These are phyloP conservation scores for Delia radicum DNA, from an alignment of 1,140 invertebrate species.

Conservation along the genomic window DNA sequence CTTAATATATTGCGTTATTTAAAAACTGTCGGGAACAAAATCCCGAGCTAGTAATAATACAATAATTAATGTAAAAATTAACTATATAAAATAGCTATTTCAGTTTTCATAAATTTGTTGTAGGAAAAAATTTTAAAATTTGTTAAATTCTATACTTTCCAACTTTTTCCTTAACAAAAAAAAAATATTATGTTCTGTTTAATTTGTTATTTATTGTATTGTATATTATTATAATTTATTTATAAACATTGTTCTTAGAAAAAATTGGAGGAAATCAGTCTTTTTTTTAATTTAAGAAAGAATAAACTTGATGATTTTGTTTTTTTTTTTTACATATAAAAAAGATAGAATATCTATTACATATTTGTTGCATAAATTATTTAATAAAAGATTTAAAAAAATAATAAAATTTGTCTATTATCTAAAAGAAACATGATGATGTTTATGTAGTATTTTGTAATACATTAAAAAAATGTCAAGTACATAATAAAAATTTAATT, in stretches of 20 bases:
- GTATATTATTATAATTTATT: neutral
- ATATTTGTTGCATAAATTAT: neutral
- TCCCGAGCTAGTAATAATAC: too few species aligned
- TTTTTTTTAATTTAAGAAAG: neutral
- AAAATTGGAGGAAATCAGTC: conserved; percentile 22
- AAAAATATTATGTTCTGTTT: neutral
- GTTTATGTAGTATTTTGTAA: too few species aligned
- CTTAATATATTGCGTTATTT: too few species aligned
- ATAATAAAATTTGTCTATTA: neutral
- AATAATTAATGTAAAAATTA: too few species aligned
- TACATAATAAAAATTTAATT: too few species aligned
- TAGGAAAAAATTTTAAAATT: too few species aligned
- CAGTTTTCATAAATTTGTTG: too few species aligned
- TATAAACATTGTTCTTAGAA: neutral
- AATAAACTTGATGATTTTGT: neutral
- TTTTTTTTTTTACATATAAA: neutral
- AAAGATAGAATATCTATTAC: neutral
- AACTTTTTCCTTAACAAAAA: too few species aligned
- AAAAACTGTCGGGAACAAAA: too few species aligned
- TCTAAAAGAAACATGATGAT: too few species aligned
- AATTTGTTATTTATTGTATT: neutral
- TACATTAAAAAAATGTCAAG: too few species aligned
- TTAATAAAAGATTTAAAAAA: neutral
- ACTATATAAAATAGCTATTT: too few species aligned
- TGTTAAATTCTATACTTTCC: neutral